Conservation (phyloP, 2,888 invertebrate genomes). For the Calameuta filiformis region DNA sequence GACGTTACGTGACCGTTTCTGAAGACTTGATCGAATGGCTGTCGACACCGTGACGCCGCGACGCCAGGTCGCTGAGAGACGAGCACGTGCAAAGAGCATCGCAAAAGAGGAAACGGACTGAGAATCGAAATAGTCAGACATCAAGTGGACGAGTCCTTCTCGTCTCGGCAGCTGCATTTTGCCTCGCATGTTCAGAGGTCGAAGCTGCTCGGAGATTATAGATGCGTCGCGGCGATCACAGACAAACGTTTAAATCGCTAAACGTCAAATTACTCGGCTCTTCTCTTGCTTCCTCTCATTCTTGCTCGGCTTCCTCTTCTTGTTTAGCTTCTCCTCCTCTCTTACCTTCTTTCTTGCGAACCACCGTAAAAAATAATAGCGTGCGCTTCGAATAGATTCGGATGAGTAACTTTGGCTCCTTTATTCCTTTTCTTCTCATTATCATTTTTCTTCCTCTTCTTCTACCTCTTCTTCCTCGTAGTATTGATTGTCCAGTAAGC, state of each 20-base stretch:
- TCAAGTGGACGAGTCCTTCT: neutral
- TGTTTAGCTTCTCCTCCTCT: constrained; percentile 21
- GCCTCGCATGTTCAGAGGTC: constrained; percentile 48
- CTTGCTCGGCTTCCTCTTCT: constrained; percentile 3
- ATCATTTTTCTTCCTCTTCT: neutral
- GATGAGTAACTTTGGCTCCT: constrained; percentile 32
- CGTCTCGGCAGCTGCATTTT: constrained; percentile 53
- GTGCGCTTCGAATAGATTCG: constrained; percentile 45
- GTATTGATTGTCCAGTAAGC: neutral
- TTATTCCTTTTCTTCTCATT: neutral
- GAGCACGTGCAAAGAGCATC: neutral
- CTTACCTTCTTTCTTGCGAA: constrained; percentile 28
- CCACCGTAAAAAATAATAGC: constrained; percentile 60
- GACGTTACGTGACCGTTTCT: neutral
- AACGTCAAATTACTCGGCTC: constrained; percentile 60
- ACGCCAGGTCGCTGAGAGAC: neutral
- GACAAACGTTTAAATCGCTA: constrained; percentile 64
- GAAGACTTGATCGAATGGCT: neutral
- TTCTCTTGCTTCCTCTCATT: constrained; percentile 24
- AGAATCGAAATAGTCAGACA: neutral
- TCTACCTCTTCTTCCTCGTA: neutral
- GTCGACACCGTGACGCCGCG: neutral
- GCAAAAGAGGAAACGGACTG: neutral
- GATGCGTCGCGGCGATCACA: constrained; percentile 62
- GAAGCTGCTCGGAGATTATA: constrained; percentile 55